These are phyloP conservation scores for Digitonthophagus gazella DNA, from an alignment of 2,888 invertebrate genomes.

Conservation along the genomic window DNA sequence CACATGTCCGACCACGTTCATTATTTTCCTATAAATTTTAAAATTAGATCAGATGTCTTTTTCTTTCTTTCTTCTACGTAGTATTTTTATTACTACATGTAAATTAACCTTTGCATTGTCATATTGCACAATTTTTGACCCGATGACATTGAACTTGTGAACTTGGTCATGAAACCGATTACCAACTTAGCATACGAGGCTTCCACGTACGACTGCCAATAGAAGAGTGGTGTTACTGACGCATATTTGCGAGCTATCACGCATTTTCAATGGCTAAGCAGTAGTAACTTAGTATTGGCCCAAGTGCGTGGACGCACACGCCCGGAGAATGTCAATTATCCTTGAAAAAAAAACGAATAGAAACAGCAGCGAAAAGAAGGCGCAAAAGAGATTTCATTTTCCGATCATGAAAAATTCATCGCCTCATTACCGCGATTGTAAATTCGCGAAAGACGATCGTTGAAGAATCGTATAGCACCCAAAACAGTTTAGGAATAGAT, in stretches of 20 bases:
- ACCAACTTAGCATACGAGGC: background rate
- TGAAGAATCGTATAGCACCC: background rate
- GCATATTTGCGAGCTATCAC: background rate
- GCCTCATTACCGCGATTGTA: constrained; percentile 3
- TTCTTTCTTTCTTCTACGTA: too few relatives aligned
- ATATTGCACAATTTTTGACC: background rate
- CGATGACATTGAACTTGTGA: background rate
- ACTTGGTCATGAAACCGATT: background rate
- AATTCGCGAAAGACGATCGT: background rate
- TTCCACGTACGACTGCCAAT: background rate
- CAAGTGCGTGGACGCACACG: background rate
- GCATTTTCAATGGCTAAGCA: background rate
- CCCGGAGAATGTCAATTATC: background rate
- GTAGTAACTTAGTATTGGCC: background rate
- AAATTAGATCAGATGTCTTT: too few relatives aligned
- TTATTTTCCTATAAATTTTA: too few relatives aligned
- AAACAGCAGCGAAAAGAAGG: constrained; percentile 3
- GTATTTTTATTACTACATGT: too few relatives aligned
- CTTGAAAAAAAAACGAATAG: constrained; percentile 17
- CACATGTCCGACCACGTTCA: background rate
- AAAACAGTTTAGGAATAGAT: background rate
- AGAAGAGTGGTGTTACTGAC: background rate
- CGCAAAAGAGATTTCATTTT: background rate
- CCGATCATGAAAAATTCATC: background rate
- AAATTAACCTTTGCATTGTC: background rate